phyloP scores from a whole-genome alignment of 2,888 invertebrate genomes.

The Tholera decimalis region DNA sequence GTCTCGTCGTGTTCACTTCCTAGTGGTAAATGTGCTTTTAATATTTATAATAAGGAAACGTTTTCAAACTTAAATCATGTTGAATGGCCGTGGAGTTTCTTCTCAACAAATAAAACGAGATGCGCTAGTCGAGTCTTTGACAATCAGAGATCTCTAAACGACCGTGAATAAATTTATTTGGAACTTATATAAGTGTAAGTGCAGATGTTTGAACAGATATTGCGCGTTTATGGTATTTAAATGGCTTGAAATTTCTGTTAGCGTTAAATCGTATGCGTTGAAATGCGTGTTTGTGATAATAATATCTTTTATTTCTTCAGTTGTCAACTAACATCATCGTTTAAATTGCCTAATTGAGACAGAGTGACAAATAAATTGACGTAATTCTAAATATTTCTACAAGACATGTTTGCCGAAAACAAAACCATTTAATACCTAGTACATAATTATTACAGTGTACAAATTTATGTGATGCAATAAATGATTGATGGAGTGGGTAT shows the following conservation, averaged over 20 bases:
- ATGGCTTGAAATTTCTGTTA: neutral
- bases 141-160: conserved; percentile 45
- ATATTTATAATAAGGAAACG: conserved; percentile 55
- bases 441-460: too few relatives aligned
- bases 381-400: neutral
- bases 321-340: neutral
- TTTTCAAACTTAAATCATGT: conserved; percentile 38
- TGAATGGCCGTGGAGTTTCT: conserved; percentile 20
- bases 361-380: neutral
- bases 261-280: neutral
- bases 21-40: conserved; percentile 28
- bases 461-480: too few relatives aligned
- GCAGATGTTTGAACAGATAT: conserved; percentile 29
- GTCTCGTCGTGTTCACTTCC: conserved; percentile 37
- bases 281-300: neutral
- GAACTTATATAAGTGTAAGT: conserved; percentile 39
- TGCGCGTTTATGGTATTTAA: conserved; percentile 7
- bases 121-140: conserved; percentile 24
- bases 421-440: too few relatives aligned
- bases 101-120: conserved; percentile 42
- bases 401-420: too few relatives aligned
- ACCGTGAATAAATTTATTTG: conserved; percentile 38
- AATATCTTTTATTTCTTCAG: neutral
- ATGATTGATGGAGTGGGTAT: too few relatives aligned
- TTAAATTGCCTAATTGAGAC: neutral